Evolutionary conservation across 2,888 invertebrate genomes (phyloP).

Genomic region (Synanthedon tipuliformis): DNA sequence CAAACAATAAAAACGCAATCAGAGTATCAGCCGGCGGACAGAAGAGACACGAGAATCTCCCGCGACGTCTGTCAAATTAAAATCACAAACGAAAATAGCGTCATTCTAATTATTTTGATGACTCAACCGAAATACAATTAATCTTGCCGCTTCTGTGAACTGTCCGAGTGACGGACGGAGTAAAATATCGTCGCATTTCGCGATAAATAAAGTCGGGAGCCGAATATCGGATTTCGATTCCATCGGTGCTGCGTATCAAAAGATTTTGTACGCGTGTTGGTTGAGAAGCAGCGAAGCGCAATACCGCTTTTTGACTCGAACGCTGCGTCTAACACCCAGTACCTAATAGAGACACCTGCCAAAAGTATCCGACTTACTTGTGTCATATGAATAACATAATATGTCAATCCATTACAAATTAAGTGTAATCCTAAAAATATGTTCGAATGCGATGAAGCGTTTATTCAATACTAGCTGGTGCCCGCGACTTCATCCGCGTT

Average conservation of each 20-base stretch:
- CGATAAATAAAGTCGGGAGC: slow-evolving; percentile 63
- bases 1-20: slow-evolving; percentile 54
- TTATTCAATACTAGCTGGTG: too few species aligned
- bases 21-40: slow-evolving; percentile 51
- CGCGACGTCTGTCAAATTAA: slow-evolving; percentile 71
- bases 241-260: slow-evolving; percentile 66
- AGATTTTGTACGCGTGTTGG: slow-evolving; percentile 52
- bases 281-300: slow-evolving; percentile 41
- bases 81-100: slow-evolving; percentile 69
- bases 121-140: slow-evolving; percentile 70
- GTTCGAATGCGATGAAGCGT: too few species aligned
- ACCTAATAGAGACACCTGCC: slow-evolving; percentile 2
- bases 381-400: too few species aligned
- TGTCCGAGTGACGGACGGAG: slow-evolving; percentile 67
- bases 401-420: too few species aligned
- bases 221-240: slow-evolving; percentile 68
- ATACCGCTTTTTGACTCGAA: slow-evolving; percentile 23
- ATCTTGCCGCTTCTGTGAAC: slow-evolving; percentile 69
- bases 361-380: neutral
- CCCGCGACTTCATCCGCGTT: too few species aligned
- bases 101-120: slow-evolving; percentile 71
- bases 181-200: slow-evolving; percentile 68
- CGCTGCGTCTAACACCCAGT: slow-evolving; percentile 2
- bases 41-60: slow-evolving; percentile 57
- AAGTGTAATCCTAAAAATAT: too few species aligned